These are phyloP conservation scores for Clarias magur DNA, from an alignment of 2,113 vertebrate genomes.

Conservation along the genomic window DNA sequence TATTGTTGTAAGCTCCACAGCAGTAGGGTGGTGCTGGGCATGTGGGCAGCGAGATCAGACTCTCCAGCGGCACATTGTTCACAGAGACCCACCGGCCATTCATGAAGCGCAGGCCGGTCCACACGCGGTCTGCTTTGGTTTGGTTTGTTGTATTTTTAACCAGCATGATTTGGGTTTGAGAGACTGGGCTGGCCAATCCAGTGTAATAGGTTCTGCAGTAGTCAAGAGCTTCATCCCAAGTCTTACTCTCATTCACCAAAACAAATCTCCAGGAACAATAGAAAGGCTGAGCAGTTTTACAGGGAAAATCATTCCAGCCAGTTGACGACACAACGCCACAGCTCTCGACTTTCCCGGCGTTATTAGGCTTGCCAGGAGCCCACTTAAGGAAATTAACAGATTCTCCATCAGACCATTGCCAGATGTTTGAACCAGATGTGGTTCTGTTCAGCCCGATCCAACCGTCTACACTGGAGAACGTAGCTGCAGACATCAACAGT, in stretches of 20 bases:
- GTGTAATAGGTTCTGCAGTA: constrained; percentile 33
- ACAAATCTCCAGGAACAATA: constrained; percentile 25
- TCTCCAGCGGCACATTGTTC: not conserved
- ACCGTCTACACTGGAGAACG: not conserved
- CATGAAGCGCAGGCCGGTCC: constrained; percentile 38
- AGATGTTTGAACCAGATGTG: not conserved
- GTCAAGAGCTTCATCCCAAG: constrained; percentile 36
- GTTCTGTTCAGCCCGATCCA: constrained; percentile 42
- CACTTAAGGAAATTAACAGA: not conserved
- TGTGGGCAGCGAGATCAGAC: not conserved
- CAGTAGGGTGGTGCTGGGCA: constrained; percentile 39
- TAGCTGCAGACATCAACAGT: not conserved
- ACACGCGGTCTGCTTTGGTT: constrained; percentile 27
- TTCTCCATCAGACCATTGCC: constrained; percentile 46
- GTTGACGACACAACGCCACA: rapidly evolving
- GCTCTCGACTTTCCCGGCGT: not conserved
- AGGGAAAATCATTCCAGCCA: not conserved
- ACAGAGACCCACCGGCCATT: constrained; percentile 36
- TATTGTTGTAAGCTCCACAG: constrained; percentile 53
- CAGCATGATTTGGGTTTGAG: not conserved
- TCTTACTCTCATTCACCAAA: constrained; percentile 37
- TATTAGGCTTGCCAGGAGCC: not conserved
- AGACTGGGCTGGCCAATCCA: constrained; percentile 19
- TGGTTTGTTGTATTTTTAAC: not conserved
- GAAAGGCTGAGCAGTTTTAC: rapidly evolving